Evolutionary conservation across 2,797 vertebrate genomes (phyloP).

Genomic region (Sebastes kiyomatsui): DNA sequence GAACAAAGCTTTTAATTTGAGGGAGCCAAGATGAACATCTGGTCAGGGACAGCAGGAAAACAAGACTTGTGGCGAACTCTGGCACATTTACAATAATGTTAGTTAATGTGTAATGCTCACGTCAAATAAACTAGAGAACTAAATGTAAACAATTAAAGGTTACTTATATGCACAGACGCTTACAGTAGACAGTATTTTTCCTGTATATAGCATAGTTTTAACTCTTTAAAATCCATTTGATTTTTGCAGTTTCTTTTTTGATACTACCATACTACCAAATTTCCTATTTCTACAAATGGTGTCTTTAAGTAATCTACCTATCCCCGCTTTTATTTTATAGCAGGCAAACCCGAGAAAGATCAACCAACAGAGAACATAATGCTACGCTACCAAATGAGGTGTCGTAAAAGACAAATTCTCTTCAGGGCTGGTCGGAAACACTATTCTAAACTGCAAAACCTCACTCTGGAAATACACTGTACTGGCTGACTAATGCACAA

Average conservation of each 20-base stretch:
- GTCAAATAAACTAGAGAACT: neutral
- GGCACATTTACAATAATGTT: slow-evolving; percentile 3
- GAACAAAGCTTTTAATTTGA: slow-evolving; percentile 51
- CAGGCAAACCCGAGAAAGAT: neutral
- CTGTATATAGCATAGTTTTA: neutral
- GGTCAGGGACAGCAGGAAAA: slow-evolving; percentile 28
- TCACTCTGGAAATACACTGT: slow-evolving; percentile 39
- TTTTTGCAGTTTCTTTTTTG: neutral
- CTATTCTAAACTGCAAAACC: slow-evolving; percentile 13
- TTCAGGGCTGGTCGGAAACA: neutral
- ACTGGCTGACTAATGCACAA: slow-evolving; percentile 42
- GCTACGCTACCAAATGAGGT: neutral
- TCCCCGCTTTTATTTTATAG: neutral
- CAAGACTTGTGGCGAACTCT: neutral
- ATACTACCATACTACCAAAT: too few species aligned
- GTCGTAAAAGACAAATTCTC: slow-evolving; percentile 16
- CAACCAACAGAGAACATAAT: neutral
- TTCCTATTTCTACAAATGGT: neutral
- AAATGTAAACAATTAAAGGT: neutral
- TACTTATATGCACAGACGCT: slow-evolving; percentile 11
- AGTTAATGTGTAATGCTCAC: neutral
- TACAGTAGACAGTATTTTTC: neutral
- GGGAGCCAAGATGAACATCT: slow-evolving; percentile 56
- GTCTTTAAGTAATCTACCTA: neutral
- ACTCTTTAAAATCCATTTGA: neutral